Evolutionary conservation across 1,140 invertebrate species (phyloP), one percentile per base, ranked within the genome.

Genomic region (Nebria ingens): DNA sequence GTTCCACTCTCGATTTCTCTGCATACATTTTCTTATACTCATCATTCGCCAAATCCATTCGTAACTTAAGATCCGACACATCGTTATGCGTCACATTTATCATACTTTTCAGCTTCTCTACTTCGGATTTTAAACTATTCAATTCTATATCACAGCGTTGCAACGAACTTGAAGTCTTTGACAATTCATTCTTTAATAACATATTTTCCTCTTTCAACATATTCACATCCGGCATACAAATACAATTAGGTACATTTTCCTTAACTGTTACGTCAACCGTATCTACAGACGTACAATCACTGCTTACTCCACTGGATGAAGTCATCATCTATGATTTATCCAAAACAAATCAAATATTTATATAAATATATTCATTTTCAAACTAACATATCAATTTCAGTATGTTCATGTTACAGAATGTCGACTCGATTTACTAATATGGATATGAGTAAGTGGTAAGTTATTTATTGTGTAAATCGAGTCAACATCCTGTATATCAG

Each of bases 11-110:
- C 3, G 40, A 4, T 17, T 45, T 45, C 3, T 45, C 40, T 45
- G 40, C 40, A 17, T 45, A 45, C 17, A 45, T 12, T 45, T 45
- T 45, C 15, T 45, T 45, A 45, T 45, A 45, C 15, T 45, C 40
- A 12, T 45, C 40, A 17, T 45, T 45, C 15, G 40, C 40, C 15
- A 45, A 12, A 45, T 53, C 23, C 19, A 53, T 53, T 19, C 34
- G 13, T 3, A 19, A 11, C 23, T 1, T 25, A 19, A 53, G 19
- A 53, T 40, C 34, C 11, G 0, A 12, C 19, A 34, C 34, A 25
- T 1, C 23, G 15, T 17, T 23, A 4, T 34, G 19, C 11, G 22
- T 34, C 0, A 34, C 52, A 0, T 1, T 2, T 34, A 53, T 19
- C 23, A 23, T 34, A 2, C 13, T 2, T 19, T 53, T 19, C 3